Evolutionary conservation across 2,888 invertebrate species (phyloP).

Genomic region (Pyrrhosoma nymphula): DNA sequence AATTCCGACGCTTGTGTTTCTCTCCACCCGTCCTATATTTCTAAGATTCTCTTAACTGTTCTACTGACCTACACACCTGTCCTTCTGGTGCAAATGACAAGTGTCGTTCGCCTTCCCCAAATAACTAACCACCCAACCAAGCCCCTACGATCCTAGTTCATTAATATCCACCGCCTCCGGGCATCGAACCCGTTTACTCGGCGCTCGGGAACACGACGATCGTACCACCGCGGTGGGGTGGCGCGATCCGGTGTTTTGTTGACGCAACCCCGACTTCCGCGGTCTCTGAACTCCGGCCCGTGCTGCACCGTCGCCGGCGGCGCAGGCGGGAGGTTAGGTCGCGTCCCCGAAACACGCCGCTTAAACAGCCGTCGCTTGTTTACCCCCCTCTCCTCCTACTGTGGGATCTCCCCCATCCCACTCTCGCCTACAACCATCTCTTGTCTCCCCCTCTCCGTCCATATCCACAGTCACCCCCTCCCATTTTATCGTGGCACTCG

Average conservation of each 20-base stretch:
- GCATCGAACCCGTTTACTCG: too few species aligned
- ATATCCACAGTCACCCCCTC: background rate
- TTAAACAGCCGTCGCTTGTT: background rate
- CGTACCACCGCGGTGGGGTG: background rate
- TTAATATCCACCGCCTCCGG: too few species aligned
- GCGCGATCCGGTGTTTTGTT: background rate
- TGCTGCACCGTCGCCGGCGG: too few species aligned
- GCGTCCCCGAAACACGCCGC: background rate
- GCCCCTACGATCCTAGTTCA: too few species aligned
- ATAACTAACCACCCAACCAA: too few species aligned
- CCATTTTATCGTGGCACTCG: too few species aligned
- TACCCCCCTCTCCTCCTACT: background rate
- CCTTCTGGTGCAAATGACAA: too few species aligned
- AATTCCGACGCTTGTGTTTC: too few species aligned
- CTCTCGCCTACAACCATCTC: background rate
- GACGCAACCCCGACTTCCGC: background rate
- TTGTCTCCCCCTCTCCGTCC: background rate
- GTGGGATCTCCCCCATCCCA: background rate
- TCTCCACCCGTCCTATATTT: too few species aligned
- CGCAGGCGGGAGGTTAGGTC: background rate
- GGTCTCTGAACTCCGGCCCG: background rate
- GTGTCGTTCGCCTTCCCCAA: too few species aligned
- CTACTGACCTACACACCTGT: too few species aligned
- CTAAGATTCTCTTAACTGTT: too few species aligned
- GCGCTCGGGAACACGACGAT: background rate